A percentile compares a stretch with the other conserved stretches of the same genome.
phyloP scores from a whole-genome alignment of 2,888 invertebrate species.

The Epistrophe eligans region DNA sequence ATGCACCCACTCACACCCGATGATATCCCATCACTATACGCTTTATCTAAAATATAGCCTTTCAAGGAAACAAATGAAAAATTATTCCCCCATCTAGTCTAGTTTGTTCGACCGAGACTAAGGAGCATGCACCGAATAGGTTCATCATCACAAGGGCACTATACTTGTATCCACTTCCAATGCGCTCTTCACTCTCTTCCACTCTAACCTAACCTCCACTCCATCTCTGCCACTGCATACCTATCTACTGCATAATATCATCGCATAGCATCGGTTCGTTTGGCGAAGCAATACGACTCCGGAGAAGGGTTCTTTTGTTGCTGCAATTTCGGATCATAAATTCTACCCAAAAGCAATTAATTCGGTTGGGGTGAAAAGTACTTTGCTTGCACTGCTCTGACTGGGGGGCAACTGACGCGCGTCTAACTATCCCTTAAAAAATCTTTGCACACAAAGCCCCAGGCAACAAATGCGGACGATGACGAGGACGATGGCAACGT shows the following conservation, averaged over 20 bases:
- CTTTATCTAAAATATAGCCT: constrained; percentile 69
- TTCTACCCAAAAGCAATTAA: constrained; percentile 69
- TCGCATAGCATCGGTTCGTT: not conserved
- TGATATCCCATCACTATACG: not conserved
- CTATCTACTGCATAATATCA: constrained; percentile 6
- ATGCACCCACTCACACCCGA: constrained; percentile 7
- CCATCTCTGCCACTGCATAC: constrained; percentile 3
- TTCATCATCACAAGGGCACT: constrained; percentile 59
- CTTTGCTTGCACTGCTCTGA: constrained; percentile 14
- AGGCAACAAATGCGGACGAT: not conserved
- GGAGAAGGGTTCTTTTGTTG: constrained; percentile 35
- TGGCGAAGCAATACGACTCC: constrained; percentile 44
- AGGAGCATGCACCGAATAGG: constrained; percentile 63
- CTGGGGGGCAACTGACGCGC: constrained; percentile 40
- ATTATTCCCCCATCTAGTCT: constrained; percentile 51
- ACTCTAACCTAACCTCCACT: no score
- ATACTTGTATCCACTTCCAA: constrained; percentile 38
- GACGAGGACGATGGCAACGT: constrained; percentile 18
- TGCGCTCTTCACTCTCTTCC: not conserved
- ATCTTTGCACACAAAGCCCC: not conserved
- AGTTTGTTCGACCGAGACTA: constrained; percentile 55
- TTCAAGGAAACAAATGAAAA: constrained; percentile 70
- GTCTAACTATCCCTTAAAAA: constrained; percentile 24
- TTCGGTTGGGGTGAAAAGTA: constrained; percentile 52
- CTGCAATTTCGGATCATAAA: constrained; percentile 69